phyloP scores from a whole-genome alignment of 1,140 invertebrate species.

The Calephelis nemesis region DNA sequence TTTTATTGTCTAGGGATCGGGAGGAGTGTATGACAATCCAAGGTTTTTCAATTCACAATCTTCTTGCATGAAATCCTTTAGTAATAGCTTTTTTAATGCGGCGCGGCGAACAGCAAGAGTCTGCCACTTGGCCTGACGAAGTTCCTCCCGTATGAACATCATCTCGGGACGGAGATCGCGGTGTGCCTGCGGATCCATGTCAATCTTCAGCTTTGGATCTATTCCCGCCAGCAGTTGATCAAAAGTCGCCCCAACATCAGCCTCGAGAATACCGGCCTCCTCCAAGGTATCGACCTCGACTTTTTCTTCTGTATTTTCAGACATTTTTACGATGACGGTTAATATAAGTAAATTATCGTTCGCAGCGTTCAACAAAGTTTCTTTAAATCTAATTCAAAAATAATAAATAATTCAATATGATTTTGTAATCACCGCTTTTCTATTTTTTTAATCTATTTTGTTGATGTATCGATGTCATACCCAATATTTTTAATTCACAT shows the following conservation, averaged over 20 bases:
- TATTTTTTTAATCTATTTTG: too few relatives aligned
- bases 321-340: constrained; percentile 33
- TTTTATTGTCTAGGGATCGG: constrained; percentile 31
- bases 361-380: too few relatives aligned
- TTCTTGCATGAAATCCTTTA: constrained; percentile 60
- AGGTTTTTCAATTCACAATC: constrained; percentile 61
- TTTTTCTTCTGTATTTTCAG: constrained; percentile 37
- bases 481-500: too few relatives aligned
- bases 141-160: constrained; percentile 66
- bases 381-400: too few relatives aligned
- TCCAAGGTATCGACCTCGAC: constrained; percentile 48
- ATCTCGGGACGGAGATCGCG: constrained; percentile 60
- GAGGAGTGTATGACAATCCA: constrained; percentile 54
- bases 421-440: too few relatives aligned
- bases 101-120: constrained; percentile 59
- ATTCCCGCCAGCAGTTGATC: constrained; percentile 57
- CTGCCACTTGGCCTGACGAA: constrained; percentile 60
- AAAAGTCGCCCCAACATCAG: too few relatives aligned
- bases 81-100: constrained; percentile 56
- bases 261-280: constrained; percentile 57
- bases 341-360: too few relatives aligned
- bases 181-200: constrained; percentile 59
- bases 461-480: too few relatives aligned
- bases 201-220: constrained; percentile 53
- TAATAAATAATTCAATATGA: too few relatives aligned